Evolutionary conservation across 2,113 vertebrate genomes (phyloP), one percentile per base, ranked within the genome.

Genomic region (Psittacus erithacus): DNA sequence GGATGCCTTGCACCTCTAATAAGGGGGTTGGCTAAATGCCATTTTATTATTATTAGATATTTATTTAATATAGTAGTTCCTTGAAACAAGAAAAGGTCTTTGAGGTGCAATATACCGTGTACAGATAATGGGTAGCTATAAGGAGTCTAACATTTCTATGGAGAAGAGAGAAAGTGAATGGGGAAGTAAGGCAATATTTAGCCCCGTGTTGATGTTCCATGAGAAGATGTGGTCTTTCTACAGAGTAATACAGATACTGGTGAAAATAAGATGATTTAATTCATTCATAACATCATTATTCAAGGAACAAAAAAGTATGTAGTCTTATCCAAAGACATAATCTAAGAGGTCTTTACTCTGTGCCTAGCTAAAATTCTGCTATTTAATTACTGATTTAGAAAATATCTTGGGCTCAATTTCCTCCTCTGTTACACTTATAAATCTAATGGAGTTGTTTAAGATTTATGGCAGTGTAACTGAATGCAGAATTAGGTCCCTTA

Each of bases 301-400:
- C 67, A 94, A 71, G 50, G 81, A 91, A 76, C 64, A 94, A 91
- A 93, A 93, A 84, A 49, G 24, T 93, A 89, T 17, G 71, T 88
- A 43, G 81, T 9, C 74, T 95, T 95, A 96, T 86, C 94, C 88
- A 73, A 82, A 94, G 88, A 57, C 17, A 31, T 88, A 94, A 96
- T 88, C 86, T 82, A 89, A 96, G 86, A 95, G 73, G 86, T 86
- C 57, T 74, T 92, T 93, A 57, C 22, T 65, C 33, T 73, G 39
- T 92, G 71, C 95, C 78, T 94, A 74, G 85, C 73, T 92, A 75
- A 93, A 92, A 77, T 93, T 97, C 92, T 96, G 63, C 88, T 95
- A 44, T 97, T 92, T 97, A 96, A 97, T 94, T 96, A 80, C 91
- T 0, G 68, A 92, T 93, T 96, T 83, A 90, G 93, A 97, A 95